phyloP scores from a whole-genome alignment of 2,113 vertebrate species.

The Vulpes lagopus region DNA sequence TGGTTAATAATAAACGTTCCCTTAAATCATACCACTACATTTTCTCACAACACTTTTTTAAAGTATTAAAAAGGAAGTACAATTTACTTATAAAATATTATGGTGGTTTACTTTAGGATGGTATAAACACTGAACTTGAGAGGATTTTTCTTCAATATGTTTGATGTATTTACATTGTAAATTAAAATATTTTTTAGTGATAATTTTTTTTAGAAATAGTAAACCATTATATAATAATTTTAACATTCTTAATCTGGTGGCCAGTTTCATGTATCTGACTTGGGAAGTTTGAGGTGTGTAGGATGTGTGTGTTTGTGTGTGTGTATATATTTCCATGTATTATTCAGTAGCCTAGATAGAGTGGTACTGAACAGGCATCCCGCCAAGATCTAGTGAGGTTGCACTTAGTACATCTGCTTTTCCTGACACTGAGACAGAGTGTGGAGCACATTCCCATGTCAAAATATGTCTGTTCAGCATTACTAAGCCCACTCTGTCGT shows the following conservation, averaged over 20 bases:
- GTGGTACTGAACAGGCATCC: slow-evolving; percentile 67
- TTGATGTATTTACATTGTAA: not conserved
- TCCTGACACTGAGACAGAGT: slow-evolving; percentile 27
- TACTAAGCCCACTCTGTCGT: not conserved
- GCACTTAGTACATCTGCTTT: slow-evolving; percentile 79
- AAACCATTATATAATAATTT: slow-evolving; percentile 6
- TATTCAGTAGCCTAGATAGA: slow-evolving; percentile 75
- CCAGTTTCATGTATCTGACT: not conserved
- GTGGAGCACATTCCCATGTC: not conserved
- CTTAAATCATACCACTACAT: not conserved
- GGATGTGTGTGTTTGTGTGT: not conserved
- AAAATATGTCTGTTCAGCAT: slow-evolving; percentile 4
- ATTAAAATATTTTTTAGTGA: not conserved
- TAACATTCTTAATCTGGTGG: not conserved
- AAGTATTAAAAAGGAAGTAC: not conserved
- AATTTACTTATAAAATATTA: not conserved
- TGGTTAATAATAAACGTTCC: not conserved
- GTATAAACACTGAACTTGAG: slow-evolving; percentile 30
- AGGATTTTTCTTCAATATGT: slow-evolving; percentile 47
- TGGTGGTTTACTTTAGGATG: not conserved
- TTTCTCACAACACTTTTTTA: not conserved
- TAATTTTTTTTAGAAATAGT: not conserved
- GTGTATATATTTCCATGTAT: slow-evolving; percentile 27
- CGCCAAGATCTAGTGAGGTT: slow-evolving; percentile 67
- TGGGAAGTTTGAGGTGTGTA: slow-evolving; percentile 11